Conservation (phyloP, 1,140 invertebrate species). For the Aethina tumida region DNA sequence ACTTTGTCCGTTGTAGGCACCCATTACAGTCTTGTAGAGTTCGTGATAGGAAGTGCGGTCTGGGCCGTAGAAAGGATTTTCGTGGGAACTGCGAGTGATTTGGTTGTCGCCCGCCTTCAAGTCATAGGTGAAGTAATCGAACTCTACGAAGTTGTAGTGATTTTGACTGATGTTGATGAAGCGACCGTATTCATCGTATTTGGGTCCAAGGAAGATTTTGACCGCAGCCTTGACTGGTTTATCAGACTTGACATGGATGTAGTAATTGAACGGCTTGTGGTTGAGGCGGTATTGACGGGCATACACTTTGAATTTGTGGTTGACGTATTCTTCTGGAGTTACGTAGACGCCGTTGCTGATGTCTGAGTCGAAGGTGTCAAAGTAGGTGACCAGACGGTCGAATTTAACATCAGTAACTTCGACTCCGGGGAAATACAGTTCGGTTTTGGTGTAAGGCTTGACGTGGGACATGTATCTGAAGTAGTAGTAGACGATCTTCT, state of each 20-base stretch:
- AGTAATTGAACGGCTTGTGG: conserved; percentile 55
- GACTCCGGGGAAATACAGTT: conserved; percentile 48
- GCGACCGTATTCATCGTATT: conserved; percentile 48
- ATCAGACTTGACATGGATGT: conserved; percentile 46
- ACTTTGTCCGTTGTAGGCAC: conserved; percentile 39
- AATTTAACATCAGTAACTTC: conserved; percentile 50
- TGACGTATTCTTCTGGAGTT: conserved; percentile 20
- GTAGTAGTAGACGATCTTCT: conserved; percentile 43
- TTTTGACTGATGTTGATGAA: conserved; percentile 38
- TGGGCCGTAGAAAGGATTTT: conserved; percentile 48
- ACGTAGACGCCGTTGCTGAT: conserved; percentile 51
- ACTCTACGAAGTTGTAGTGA: conserved; percentile 50
- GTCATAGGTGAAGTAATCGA: conserved; percentile 42
- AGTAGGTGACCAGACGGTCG: conserved; percentile 58
- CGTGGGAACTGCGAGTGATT: conserved; percentile 53
- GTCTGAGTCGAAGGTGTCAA: conserved; percentile 57
- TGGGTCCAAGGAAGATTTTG: conserved; percentile 59
- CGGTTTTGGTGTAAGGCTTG: conserved; percentile 47
- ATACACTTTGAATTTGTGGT: conserved; percentile 32
- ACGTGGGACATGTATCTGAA: conserved; percentile 31
- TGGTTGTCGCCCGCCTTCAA: conserved; percentile 54
- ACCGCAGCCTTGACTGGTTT: conserved; percentile 43
- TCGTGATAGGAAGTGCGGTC: conserved; percentile 51
- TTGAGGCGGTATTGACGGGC: conserved; percentile 41
- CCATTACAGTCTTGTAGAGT: conserved; percentile 46